Base-by-base conservation (phyloP, 1,140 invertebrate species). In the Bombus haemorrhoidalis region DNA sequence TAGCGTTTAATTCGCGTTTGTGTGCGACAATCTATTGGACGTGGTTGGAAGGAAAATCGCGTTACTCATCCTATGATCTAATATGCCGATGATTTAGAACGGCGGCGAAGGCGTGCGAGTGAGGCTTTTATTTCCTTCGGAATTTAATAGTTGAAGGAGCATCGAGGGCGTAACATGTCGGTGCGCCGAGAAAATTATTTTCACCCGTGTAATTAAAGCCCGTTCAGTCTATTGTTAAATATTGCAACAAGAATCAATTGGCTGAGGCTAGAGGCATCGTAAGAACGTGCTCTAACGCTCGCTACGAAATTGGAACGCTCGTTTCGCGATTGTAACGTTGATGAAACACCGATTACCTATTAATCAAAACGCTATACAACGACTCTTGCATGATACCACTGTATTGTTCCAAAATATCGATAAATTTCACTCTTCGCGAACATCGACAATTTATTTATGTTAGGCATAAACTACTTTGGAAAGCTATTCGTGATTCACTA, bases 151-250 rank as follows among this genome's bases (percentile, higher is more conserved):
- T 73, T 25, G 79, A 81, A 12, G 68, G 69, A 81, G 53, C 79
- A 81, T 81, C 79, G 68, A 81, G 79, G 79, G 69, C 79, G 79
- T 81, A 62, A 72, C 68, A 59, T 81, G 79, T 73, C 79, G 68
- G 79, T 73, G 69, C 68, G 53, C 18, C 47, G 79, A 73, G 79
- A 73, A 81, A 73, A 81, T 81, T 59, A 59, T 81, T 81, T 81
- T 73, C 79, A 72, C 47, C 28, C 66, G 66, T 28, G 68, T 73
- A 73, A 81, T 81, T 81, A 62, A 73, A 32, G 47, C 22, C 37
- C 34, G 47, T 43, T 64, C 57, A 4, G 59, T 80, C 68, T 62
- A 81, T 81, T 59, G 79, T 81, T 81, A 25, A 59, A 39, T 81
- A 57, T 72, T 41, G 79, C 69, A 73, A 80, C 43, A 22, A 28